phyloP scores from a whole-genome alignment of 2,888 invertebrate genomes.

The Clistopyga incitator region DNA sequence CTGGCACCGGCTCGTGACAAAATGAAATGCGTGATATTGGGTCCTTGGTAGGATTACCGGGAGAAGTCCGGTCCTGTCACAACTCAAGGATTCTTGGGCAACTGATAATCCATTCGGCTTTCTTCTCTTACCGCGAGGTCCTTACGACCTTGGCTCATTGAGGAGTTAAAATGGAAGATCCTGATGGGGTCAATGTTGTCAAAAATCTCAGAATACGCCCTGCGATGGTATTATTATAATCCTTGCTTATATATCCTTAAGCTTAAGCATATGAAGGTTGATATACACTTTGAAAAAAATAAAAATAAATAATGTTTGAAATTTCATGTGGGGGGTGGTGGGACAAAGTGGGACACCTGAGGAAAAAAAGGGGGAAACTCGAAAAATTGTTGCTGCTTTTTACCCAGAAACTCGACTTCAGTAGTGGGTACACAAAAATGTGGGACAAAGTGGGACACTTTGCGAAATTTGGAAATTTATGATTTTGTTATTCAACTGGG shows the following conservation, averaged over 20 bases:
- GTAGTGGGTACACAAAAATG: no score
- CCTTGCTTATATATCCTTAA: not conserved
- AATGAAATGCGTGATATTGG: conserved; percentile 16
- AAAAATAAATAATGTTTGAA: no score
- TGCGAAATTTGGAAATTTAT: no score
- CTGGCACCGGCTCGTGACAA: conserved; percentile 33
- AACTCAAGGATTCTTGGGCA: conserved; percentile 57
- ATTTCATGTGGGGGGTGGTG: no score
- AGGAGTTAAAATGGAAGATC: not conserved
- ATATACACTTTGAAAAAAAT: no score
- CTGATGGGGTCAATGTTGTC: conserved; percentile 55
- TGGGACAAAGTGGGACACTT: no score
- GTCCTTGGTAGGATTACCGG: conserved; percentile 42
- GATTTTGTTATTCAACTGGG: no score
- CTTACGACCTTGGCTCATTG: conserved; percentile 22
- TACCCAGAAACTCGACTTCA: no score
- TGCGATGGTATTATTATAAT: conserved; percentile 13
- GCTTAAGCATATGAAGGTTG: not conserved
- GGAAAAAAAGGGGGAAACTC: no score
- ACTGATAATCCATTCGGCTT: conserved; percentile 23
- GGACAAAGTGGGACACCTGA: no score
- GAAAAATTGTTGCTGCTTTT: no score
- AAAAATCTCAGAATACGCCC: conserved; percentile 10
- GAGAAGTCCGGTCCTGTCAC: conserved; percentile 54
- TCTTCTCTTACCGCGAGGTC: conserved; percentile 20